phyloP scores from a whole-genome alignment of 2,888 invertebrate species.

The Elegia similella region DNA sequence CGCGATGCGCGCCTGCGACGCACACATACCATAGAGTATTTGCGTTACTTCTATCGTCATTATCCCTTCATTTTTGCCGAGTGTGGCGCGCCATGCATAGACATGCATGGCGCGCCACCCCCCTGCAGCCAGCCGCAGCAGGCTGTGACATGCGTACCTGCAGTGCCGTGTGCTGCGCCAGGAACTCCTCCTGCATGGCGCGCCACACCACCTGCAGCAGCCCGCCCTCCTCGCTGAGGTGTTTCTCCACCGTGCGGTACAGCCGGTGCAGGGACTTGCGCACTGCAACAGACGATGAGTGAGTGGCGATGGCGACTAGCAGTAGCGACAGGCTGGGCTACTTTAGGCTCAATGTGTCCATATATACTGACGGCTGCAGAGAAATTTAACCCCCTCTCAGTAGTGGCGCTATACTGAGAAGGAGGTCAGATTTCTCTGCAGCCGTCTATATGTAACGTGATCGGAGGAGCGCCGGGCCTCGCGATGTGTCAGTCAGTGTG shows the following conservation, averaged over 20 bases:
- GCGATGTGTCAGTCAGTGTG: neutral
- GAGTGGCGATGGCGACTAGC: too few relatives aligned
- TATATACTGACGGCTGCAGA: too few relatives aligned
- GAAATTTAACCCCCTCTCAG: too few relatives aligned
- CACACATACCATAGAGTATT: neutral
- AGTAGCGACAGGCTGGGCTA: too few relatives aligned
- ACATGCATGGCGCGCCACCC: conserved; percentile 89
- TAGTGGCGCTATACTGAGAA: too few relatives aligned
- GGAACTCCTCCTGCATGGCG: conserved; percentile 99
- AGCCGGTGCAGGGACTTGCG: conserved; percentile 95
- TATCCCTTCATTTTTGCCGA: too few relatives aligned
- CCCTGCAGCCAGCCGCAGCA: conserved; percentile 44
- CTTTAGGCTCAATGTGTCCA: too few relatives aligned
- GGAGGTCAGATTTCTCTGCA: too few relatives aligned
- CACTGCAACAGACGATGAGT: conserved; percentile 93
- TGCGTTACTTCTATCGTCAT: too few relatives aligned
- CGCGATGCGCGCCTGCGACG: conserved; percentile 92
- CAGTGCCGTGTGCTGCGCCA: conserved; percentile 93
- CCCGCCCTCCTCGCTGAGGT: conserved; percentile 96
- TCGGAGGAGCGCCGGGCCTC: conserved; percentile 20
- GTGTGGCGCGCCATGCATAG: too few relatives aligned
- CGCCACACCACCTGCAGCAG: conserved; percentile 98
- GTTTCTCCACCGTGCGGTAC: conserved; percentile 98
- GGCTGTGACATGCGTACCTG: conserved; percentile 76
- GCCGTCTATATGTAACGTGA: too few relatives aligned